Evolutionary conservation across 1,140 invertebrate species (phyloP).

Genomic region (Piezodorus guildinii): DNA sequence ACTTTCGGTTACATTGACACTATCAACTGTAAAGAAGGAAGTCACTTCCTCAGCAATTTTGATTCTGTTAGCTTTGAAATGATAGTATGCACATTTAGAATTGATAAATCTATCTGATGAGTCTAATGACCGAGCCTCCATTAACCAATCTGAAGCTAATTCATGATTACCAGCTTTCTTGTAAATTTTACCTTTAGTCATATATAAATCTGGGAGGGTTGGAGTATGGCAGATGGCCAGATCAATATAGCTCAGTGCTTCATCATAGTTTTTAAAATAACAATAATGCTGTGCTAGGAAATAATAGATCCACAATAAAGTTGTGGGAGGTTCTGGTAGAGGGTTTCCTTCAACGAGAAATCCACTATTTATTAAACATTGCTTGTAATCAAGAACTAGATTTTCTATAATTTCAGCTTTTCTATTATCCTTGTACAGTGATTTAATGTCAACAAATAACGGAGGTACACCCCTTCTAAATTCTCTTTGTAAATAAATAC

Average conservation of each 20-base stretch:
- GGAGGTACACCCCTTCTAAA: conserved; percentile 95
- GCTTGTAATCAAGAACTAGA: conserved; percentile 70
- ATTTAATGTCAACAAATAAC: conserved; percentile 86
- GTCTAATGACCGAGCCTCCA: conserved; percentile 93
- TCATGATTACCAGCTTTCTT: conserved; percentile 92
- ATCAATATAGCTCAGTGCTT: conserved; percentile 80
- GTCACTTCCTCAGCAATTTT: conserved; percentile 92
- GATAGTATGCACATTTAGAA: conserved; percentile 97
- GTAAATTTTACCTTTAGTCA: conserved; percentile 90
- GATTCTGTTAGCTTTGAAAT: conserved; percentile 82
- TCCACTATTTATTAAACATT: conserved; percentile 43
- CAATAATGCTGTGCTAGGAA: conserved; percentile 96
- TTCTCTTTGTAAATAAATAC: conserved; percentile 49
- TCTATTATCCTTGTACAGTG: conserved; percentile 66
- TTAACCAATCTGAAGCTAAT: conserved; percentile 82
- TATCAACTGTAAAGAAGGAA: conserved; percentile 88
- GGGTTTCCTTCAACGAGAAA: not conserved
- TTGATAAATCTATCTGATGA: conserved; percentile 98
- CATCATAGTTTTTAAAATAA: conserved; percentile 63
- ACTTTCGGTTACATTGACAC: conserved; percentile 90
- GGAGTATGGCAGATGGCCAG: conserved; percentile 92
- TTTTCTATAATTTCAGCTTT: conserved; percentile 80
- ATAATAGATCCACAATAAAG: conserved; percentile 89
- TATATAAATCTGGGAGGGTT: conserved; percentile 93
- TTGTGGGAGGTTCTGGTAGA: conserved; percentile 82